Evolutionary conservation across 1,140 invertebrate genomes (phyloP), one percentile per base, ranked within the genome.

Genomic region (Drosophila pruinosa): DNA sequence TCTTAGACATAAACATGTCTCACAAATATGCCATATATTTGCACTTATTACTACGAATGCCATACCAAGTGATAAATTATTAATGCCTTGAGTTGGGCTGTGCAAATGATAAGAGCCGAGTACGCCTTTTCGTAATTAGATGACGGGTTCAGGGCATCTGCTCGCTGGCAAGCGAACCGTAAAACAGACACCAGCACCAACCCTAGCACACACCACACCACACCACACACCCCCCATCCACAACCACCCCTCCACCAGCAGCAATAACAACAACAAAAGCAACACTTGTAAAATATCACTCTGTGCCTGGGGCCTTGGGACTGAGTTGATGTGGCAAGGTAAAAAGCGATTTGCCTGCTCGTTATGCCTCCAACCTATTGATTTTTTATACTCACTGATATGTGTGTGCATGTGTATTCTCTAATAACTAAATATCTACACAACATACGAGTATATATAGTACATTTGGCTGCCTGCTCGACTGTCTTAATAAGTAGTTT

Each of bases 101-200:
- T 4, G 4, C 1, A 52, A 52, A 36, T 19, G 17, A 10, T 52
- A 21, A 12, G 28, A 34, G 22, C 26, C 8, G 58, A 48, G 69
- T 69, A 59, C 47, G 83, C 70, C 76, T 79, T 82, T 89, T 78
- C 67, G 86, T 72, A 89, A 89, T 89, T 89, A 89, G 81, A 86
- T 72, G 77, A 72, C 74, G 77, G 63, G 68, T 74, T 74, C 52
- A 15, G 64, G 82, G 82, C 81, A 85, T 85, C 82, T 85, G 81
- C 54, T 80, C 54, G 82, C 47, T 62, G 73, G 71, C 67, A 78
- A 69, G 52, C 78, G 78, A 89, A 65, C 73, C 80, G 75, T 65
- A 71, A 89, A 73, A 58, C 59, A 81, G 70, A 85, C 73, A 70
- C 72, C 78, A 69, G 50, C 65, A 67, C 36, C 78, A 71, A 10